phyloP scores from a whole-genome alignment of 2,113 vertebrate species.

The Erythrocercus mccallii region DNA sequence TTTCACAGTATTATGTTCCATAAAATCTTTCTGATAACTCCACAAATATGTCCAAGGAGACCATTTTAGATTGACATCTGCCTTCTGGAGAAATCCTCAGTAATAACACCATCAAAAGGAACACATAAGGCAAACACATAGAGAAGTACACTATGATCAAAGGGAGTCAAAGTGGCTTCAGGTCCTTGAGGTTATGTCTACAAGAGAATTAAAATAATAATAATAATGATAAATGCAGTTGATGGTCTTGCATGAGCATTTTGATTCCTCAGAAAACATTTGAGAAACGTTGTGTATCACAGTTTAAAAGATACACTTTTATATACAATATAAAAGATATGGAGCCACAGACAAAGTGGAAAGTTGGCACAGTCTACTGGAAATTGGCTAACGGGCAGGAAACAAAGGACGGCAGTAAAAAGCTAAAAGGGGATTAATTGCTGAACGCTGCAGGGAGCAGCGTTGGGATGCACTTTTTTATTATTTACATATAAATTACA shows the following conservation, averaged over 20 bases:
- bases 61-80: neutral
- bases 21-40: neutral
- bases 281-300: slow-evolving; percentile 48
- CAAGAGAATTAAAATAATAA: neutral
- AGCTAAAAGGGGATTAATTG: slow-evolving; percentile 74
- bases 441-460: slow-evolving; percentile 50
- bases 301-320: neutral
- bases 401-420: slow-evolving; percentile 67
- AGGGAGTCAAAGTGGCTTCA: neutral
- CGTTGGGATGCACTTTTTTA: slow-evolving; percentile 64
- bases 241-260: neutral
- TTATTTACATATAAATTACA: slow-evolving; percentile 75
- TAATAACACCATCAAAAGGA: neutral
- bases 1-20: neutral
- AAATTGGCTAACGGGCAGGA: slow-evolving; percentile 71
- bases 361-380: slow-evolving; percentile 69
- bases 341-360: slow-evolving; percentile 59
- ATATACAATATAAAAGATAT: slow-evolving; percentile 37
- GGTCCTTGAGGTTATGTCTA: neutral
- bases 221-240: neutral
- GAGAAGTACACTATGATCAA: neutral
- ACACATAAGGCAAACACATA: neutral
- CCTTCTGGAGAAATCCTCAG: slow-evolving; percentile 2
- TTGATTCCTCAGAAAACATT: slow-evolving; percentile 47
- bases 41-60: neutral